These are phyloP conservation scores for Panurus biarmicus DNA, from an alignment of 2,113 vertebrate genomes.

Conservation along the genomic window DNA sequence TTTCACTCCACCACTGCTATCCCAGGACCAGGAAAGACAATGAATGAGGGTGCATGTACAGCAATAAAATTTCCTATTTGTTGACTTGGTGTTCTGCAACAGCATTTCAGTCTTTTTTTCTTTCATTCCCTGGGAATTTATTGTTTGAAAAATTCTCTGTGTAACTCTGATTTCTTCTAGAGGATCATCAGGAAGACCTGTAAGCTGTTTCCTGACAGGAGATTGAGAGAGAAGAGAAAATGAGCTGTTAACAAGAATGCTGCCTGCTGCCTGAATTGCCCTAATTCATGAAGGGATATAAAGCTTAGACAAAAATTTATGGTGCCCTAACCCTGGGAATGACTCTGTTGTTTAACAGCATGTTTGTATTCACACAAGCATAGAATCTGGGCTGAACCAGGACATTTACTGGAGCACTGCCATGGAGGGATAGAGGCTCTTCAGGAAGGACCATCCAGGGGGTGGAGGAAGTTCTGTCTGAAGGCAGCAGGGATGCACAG, in stretches of 20 bases:
- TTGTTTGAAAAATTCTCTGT: background rate
- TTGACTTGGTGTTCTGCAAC: background rate
- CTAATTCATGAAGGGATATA: constrained; percentile 33
- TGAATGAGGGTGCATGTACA: background rate
- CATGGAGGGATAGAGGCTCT: background rate
- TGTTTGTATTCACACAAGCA: background rate
- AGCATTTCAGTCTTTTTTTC: background rate
- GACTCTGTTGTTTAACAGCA: background rate
- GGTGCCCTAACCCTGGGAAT: background rate
- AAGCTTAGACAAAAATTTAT: constrained; percentile 4
- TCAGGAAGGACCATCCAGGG: background rate
- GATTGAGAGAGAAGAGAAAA: constrained; percentile 23
- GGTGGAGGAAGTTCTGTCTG: accelerated
- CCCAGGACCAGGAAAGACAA: background rate
- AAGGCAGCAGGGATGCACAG: background rate
- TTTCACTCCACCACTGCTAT: background rate
- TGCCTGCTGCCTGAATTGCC: background rate
- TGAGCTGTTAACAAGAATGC: background rate
- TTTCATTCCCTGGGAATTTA: background rate
- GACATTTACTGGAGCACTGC: accelerated
- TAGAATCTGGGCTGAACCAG: background rate
- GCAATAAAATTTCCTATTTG: background rate
- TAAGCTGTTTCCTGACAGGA: constrained; percentile 2
- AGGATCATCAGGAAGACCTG: background rate
- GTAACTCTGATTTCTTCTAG: background rate